Percentiles rank a stretch among this genome's conserved stretches.
phyloP scores from a whole-genome alignment of 2,113 vertebrate genomes.

The Cyprinodon brontotheroides region DNA sequence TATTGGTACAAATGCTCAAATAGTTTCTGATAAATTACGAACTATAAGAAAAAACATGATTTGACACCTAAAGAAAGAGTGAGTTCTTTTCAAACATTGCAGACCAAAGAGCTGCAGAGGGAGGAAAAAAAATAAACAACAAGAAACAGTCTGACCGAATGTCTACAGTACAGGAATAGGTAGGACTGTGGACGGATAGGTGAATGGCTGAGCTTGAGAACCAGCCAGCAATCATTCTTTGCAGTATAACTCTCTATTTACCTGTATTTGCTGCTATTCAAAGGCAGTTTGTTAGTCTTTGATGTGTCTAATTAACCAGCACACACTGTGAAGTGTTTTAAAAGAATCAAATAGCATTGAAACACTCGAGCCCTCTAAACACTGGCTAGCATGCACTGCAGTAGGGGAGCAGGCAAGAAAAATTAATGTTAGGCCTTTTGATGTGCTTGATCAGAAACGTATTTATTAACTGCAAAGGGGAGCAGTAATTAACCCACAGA shows the following conservation, averaged over 20 bases:
- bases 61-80: conserved; percentile 15
- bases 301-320: conserved; percentile 82
- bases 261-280: conserved; percentile 68
- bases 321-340: conserved; percentile 78
- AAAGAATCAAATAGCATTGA: conserved; percentile 81
- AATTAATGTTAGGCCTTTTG: conserved; percentile 79
- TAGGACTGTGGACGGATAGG: conserved; percentile 47
- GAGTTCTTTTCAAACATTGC: conserved; percentile 37
- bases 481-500: conserved; percentile 82
- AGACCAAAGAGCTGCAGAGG: conserved; percentile 28
- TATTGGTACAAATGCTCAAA: conserved; percentile 3
- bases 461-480: conserved; percentile 83
- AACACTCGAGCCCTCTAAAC: conserved; percentile 75
- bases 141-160: conserved; percentile 66
- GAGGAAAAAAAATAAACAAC: conserved; percentile 24
- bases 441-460: conserved; percentile 85
- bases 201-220: conserved; percentile 38
- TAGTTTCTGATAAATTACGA: conserved; percentile 9
- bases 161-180: conserved; percentile 13
- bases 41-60: conserved; percentile 7
- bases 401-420: conserved; percentile 60
- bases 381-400: conserved; percentile 69
- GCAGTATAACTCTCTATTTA: conserved; percentile 53
- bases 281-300: conserved; percentile 80
- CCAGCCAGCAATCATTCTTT: conserved; percentile 45